A percentile compares a stretch with the other conserved stretches of the same genome.
Conservation (phyloP, 2,888 invertebrate species). For the Spodoptera littoralis region DNA sequence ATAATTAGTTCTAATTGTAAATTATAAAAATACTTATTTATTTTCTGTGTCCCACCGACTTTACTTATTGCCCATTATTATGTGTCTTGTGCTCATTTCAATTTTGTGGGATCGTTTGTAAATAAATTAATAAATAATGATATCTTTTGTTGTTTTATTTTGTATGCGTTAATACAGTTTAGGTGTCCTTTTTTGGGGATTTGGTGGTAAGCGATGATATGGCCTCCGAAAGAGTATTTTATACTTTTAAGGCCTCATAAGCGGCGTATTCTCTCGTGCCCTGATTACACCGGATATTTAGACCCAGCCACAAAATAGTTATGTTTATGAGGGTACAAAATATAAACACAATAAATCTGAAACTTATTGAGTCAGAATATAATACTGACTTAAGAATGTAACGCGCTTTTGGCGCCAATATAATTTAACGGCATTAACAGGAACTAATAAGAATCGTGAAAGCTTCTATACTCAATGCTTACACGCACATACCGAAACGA, state of each 20-base stretch:
- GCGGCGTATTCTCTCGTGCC: too few species aligned
- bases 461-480: background rate
- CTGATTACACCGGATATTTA: too few species aligned
- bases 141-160: slow-evolving; percentile 22
- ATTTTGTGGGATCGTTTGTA: slow-evolving; percentile 60
- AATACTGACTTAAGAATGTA: background rate
- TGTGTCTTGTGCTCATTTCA: slow-evolving; percentile 50
- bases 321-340: too few species aligned
- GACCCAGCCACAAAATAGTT: too few species aligned
- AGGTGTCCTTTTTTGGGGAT: too few species aligned
- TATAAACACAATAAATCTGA: too few species aligned
- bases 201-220: too few species aligned
- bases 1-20: slow-evolving; percentile 34
- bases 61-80: slow-evolving; percentile 33
- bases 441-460: slow-evolving; percentile 13
- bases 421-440: background rate
- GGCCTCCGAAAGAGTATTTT: too few species aligned
- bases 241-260: too few species aligned
- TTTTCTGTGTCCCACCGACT: slow-evolving; percentile 63
- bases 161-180: too few species aligned
- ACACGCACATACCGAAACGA: background rate
- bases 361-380: background rate
- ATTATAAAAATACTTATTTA: slow-evolving; percentile 29
- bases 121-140: slow-evolving; percentile 52
- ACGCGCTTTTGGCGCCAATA: slow-evolving; percentile 17